A percentile compares a stretch with the other conserved stretches of the same genome.
phyloP scores from a whole-genome alignment of 2,113 vertebrate species.

The Corythaeola cristata region DNA sequence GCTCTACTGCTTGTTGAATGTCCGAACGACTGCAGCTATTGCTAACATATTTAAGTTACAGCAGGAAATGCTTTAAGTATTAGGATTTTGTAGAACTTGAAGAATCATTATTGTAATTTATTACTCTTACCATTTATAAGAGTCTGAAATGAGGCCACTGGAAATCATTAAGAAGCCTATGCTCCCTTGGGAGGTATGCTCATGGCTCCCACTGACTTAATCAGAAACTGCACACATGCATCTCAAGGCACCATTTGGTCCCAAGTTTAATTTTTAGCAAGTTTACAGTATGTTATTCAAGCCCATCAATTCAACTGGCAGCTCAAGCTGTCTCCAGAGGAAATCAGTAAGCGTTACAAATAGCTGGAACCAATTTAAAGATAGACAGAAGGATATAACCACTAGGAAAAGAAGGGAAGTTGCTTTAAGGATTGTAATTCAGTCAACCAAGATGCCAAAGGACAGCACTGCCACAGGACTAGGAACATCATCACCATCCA shows the following conservation, averaged over 20 bases:
- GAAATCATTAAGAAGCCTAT: constrained; percentile 7
- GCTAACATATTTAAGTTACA: background rate
- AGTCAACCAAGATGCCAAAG: background rate
- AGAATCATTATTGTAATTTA: background rate
- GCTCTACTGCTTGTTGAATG: background rate
- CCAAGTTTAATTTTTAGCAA: constrained; percentile 48
- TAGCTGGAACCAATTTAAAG: constrained; percentile 21
- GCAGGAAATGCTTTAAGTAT: constrained; percentile 13
- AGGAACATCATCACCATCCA: background rate
- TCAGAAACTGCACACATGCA: background rate
- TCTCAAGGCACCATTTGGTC: constrained; percentile 55
- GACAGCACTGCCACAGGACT: background rate
- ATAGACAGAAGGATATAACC: constrained; percentile 6
- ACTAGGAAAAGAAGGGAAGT: background rate
- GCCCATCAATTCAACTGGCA: constrained; percentile 56
- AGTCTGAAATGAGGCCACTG: background rate
- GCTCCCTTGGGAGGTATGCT: background rate
- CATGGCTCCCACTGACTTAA: constrained; percentile 30
- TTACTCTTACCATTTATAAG: background rate
- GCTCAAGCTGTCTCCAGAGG: constrained; percentile 57
- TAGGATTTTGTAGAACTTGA: background rate
- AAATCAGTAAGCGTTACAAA: constrained; percentile 40
- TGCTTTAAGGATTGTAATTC: background rate
- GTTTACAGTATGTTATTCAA: constrained; percentile 32
- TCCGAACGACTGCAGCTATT: background rate